Conservation (phyloP, 2,113 vertebrate genomes). For the Salminus brasiliensis region DNA sequence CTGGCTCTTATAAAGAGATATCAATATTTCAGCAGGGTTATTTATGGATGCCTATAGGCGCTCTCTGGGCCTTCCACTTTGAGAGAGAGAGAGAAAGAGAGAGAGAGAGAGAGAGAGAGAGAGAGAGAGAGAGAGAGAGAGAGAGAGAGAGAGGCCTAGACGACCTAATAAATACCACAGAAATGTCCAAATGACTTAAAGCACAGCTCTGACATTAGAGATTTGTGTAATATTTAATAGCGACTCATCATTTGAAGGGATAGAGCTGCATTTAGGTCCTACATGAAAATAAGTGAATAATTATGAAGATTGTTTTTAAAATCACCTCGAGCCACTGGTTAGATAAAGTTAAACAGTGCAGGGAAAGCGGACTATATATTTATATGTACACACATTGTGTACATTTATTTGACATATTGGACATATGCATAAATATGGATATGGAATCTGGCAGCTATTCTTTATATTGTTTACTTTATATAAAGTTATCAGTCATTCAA, state of each 20-base stretch:
- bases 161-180: not conserved
- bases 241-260: not conserved
- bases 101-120: conserved; percentile 16
- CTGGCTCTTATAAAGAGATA: conserved; percentile 50
- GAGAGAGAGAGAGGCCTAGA: not conserved
- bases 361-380: too few species aligned
- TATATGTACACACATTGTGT: too few species aligned
- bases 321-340: too few species aligned
- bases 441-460: too few species aligned
- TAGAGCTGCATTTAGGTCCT: not conserved
- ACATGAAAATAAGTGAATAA: not conserved
- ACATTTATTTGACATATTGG: too few species aligned
- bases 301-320: not conserved
- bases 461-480: too few species aligned
- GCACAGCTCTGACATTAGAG: not conserved
- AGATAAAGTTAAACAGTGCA: too few species aligned
- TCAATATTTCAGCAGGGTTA: conserved; percentile 61
- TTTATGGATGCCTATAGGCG: conserved; percentile 51
- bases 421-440: too few species aligned
- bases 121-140: conserved; percentile 13
- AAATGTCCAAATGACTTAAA: not conserved
- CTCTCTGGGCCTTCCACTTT: conserved; percentile 40
- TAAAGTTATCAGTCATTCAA: too few species aligned
- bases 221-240: not conserved
- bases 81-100: conserved; percentile 15